Conservation (phyloP, 2,888 invertebrate species). For the Tuta absoluta region DNA sequence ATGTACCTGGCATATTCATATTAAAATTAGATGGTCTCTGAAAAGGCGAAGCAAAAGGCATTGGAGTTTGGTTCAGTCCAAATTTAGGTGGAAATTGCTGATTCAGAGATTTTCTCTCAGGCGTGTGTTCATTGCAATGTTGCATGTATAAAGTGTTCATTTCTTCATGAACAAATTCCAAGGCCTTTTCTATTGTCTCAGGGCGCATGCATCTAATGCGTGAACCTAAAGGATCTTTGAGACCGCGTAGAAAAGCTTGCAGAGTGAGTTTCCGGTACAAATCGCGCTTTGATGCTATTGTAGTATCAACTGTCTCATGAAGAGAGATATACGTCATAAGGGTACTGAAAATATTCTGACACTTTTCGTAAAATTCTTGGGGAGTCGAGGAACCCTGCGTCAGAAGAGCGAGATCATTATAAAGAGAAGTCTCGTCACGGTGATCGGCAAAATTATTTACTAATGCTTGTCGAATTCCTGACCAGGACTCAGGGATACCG, state of each 20-base stretch:
- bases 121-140: too few species aligned
- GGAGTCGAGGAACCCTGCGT: not conserved
- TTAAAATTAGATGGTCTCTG: not conserved
- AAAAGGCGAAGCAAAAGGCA: too few species aligned
- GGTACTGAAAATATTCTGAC: constrained; percentile 4
- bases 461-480: not conserved
- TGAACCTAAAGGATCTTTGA: not conserved
- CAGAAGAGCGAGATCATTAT: not conserved
- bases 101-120: too few species aligned
- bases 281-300: not conserved
- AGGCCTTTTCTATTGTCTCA: too few species aligned
- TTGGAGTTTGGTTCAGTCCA: too few species aligned
- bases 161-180: too few species aligned
- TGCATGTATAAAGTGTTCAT: too few species aligned
- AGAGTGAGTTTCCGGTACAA: constrained; percentile 8
- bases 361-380: constrained; percentile 13
- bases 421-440: not conserved
- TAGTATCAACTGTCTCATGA: not conserved
- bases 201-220: constrained; percentile 9
- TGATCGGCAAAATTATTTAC: constrained; percentile 13
- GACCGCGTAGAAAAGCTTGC: constrained; percentile 3
- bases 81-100: too few species aligned
- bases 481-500: not conserved
- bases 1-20: not conserved
- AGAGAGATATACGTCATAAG: constrained; percentile 12